Percentiles rank a stretch among this genome's conserved stretches.
These are phyloP conservation scores for Drosophila koepferae DNA, from an alignment of 2,888 invertebrate species.

Conservation along the genomic window DNA sequence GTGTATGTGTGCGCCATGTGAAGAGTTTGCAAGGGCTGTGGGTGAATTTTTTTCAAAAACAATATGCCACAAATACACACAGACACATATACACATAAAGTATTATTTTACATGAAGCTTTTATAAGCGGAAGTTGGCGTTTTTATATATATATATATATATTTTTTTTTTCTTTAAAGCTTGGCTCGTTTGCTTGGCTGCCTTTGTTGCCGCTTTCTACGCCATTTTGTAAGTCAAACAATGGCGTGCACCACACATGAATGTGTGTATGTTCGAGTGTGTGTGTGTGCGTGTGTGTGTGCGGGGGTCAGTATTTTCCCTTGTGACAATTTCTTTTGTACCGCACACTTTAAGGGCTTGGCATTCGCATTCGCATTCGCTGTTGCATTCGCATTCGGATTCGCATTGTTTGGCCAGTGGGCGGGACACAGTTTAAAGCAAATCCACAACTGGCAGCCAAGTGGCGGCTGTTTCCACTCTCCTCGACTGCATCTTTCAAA, in stretches of 20 bases:
- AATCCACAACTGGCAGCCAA: constrained; percentile 63
- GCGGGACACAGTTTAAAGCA: constrained; percentile 56
- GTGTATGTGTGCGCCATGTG: constrained; percentile 33
- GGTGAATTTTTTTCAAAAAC: constrained; percentile 61
- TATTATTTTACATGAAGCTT: constrained; percentile 77
- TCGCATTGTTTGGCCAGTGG: constrained; percentile 23
- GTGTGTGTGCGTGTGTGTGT: constrained; percentile 26
- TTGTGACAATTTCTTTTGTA: constrained; percentile 68
- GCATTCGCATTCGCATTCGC: constrained; percentile 37
- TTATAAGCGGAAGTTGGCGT: constrained; percentile 74
- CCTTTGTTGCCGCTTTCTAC: constrained; percentile 72
- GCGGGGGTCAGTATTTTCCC: constrained; percentile 63
- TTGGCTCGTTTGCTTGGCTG: constrained; percentile 55
- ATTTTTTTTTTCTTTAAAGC: constrained; percentile 37
- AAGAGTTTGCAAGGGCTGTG: constrained; percentile 19
- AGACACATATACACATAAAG: constrained; percentile 43
- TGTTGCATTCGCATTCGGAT: constrained; percentile 19
- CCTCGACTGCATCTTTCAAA: constrained; percentile 65
- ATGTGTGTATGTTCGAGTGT: constrained; percentile 8
- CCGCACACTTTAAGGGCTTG: constrained; percentile 64
- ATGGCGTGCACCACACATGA: constrained; percentile 52
- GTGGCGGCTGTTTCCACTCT: constrained; percentile 52
- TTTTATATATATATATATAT: constrained; percentile 38
- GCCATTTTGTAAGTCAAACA: constrained; percentile 78
- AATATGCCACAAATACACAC: constrained; percentile 60